Base-by-base conservation (phyloP, 2,797 vertebrate genomes). In the Acipenser ruthenus region DNA sequence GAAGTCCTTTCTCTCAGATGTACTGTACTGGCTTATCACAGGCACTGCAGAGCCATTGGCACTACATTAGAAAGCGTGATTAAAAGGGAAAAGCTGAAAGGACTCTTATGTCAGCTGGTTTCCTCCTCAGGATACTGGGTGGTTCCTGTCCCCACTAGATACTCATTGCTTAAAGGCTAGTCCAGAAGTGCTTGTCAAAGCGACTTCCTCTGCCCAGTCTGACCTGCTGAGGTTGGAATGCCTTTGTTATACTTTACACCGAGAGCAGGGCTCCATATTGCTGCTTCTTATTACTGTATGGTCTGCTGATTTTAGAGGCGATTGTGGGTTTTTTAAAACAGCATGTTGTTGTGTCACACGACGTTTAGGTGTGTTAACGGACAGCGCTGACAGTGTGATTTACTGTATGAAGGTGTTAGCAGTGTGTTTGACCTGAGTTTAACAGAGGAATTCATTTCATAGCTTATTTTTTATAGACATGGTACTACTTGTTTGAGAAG, bases 81-180 rank as follows among this genome's bases (percentile, higher is more conserved):
- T 86, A 86, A 80, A 84, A 78, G 81, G 85, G 83, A 83, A 87
- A 83, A 83, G 81, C 80, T 81, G 77, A 82, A 82, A 77, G 69
- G 77, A 78, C 78, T 77, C 78, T 86, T 73, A 12, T 80, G 85
- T 89, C 86, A 89, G 84, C 85, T 87, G 81, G 83, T 88, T 91
- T 87, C 88, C 88, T 84, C 76, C 77, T 87, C 90, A 91, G 89
- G 89, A 90, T 90, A 81, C 84, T 80, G 87, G 84, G 78, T 69
- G 80, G 83, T 90, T 90, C 88, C 89, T 92, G 87, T 88, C 83
- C 83, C 77, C 79, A 75, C 79, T 70, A 84, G 87, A 90, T 89
- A 90, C 86, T 88, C 86, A 90, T 88, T 90, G 78, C 89, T 89
- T 86, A 75, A 85, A 87, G 85, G 82, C 85, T 82, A 83, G 75